Base-by-base conservation (phyloP, 2,888 invertebrate genomes). In the Apodemia hepburni region DNA sequence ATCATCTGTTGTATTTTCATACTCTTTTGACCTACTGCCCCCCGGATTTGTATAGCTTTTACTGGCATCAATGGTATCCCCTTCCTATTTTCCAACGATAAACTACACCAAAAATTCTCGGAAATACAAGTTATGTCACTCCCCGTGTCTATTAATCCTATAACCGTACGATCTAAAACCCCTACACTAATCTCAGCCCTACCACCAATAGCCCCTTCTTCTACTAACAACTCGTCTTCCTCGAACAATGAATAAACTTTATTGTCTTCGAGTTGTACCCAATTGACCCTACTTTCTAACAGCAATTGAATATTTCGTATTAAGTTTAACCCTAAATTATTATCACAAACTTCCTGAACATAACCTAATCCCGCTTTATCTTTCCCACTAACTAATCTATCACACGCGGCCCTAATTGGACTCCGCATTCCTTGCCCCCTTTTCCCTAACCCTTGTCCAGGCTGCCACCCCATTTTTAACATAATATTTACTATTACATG, bases 41-140 rank as follows among this genome's bases (percentile, higher is more conserved):
- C 63, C 18, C 58, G 58, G n/a, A 70, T 65, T 22, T 65, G 67
- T 22, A 67, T 47, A 3, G 66, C 29, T 22, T 63, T 61, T 15
- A 66, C 35, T 0, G 66, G 66, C n/a, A 69, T 42, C 1, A 38
- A 2, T 0, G 64, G 60, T 5, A 67, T 22, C 22, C 22, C 8
- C 6, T 8, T 7, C n/a, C 8, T n/a, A 17, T 17, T 18, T n/a
- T 17, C 47, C 6, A 6, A 3, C n/a, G 47, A 49, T 6, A 49
- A 49, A n/a, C n/a, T 17, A 0, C 17, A 8, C 47, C 47, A 49
- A n/a, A 49, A 49, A n/a, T 27, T 29, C 2, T 63, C 63, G 0
- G 69, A 67, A 0, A 68, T 65, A 54, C 67, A 66, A 5, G 67
- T 70, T 0, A 68, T 60, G 35, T 70, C 65, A 60, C 70, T 68